Evolutionary conservation across 2,797 vertebrate species (phyloP).

Genomic region (Cichlasoma orientale): DNA sequence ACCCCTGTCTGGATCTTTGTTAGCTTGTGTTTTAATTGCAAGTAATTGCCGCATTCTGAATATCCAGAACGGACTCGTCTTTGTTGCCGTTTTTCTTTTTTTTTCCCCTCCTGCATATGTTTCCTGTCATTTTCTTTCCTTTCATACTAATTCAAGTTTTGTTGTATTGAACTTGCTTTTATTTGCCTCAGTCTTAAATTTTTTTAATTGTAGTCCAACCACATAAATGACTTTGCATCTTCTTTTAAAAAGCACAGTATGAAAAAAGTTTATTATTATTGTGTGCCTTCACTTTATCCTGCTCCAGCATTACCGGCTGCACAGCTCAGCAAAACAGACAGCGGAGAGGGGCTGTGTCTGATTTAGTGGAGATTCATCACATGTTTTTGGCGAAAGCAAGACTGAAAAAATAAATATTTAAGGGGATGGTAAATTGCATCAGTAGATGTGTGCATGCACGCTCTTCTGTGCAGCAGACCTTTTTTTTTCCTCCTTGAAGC

Average conservation of each 20-base stretch:
- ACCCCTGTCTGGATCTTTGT: slow-evolving; percentile 33
- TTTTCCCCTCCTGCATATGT: not conserved
- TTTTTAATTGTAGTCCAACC: not conserved
- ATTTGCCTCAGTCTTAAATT: not conserved
- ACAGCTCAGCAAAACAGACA: slow-evolving; percentile 20
- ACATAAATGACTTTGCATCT: not conserved
- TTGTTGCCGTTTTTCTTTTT: not conserved
- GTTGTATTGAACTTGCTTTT: not conserved
- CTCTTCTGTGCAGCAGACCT: not conserved
- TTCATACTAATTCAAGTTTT: not conserved
- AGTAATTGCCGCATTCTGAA: not conserved
- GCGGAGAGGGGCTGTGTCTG: slow-evolving; percentile 1
- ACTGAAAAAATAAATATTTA: not conserved
- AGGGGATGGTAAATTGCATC: slow-evolving; percentile 3
- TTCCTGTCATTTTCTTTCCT: not conserved
- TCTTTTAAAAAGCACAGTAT: not conserved
- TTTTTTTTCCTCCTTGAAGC: not conserved
- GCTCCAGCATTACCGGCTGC: slow-evolving; percentile 3
- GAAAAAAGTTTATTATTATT: slow-evolving; percentile 3
- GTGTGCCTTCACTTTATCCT: slow-evolving; percentile 29
- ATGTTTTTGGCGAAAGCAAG: not conserved
- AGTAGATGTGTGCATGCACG: not conserved
- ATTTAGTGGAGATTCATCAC: slow-evolving; percentile 16
- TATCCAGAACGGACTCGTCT: not conserved
- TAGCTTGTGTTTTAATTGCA: slow-evolving; percentile 22